A percentile compares a stretch with the other conserved stretches of the same genome.
Conservation (phyloP, 2,113 vertebrate species). For the Sorex fumeus region DNA sequence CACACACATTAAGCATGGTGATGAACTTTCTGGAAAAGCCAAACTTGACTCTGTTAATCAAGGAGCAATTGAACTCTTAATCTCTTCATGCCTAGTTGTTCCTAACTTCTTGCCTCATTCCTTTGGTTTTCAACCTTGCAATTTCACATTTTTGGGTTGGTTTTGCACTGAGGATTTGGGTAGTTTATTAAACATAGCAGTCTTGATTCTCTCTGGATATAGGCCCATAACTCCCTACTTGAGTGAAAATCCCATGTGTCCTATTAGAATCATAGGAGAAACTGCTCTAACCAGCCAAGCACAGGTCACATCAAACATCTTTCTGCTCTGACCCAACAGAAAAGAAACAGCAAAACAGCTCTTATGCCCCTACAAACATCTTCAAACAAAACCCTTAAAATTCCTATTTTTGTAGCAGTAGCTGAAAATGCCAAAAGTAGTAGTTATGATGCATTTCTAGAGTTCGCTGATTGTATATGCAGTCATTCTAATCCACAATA, state of each 20-base stretch:
- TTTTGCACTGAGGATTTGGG: background rate
- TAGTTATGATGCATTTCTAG: background rate
- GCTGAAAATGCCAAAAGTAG: background rate
- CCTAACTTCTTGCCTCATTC: constrained; percentile 5
- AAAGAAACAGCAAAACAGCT: background rate
- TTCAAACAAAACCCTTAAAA: background rate
- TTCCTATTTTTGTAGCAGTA: background rate
- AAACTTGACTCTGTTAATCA: background rate
- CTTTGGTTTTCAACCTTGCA: constrained; percentile 42
- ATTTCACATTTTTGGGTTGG: constrained; percentile 1
- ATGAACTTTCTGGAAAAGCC: background rate
- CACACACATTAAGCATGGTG: background rate
- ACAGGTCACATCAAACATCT: background rate
- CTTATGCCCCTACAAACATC: background rate
- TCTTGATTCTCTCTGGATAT: constrained; percentile 21
- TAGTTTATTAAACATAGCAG: background rate
- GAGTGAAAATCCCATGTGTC: background rate
- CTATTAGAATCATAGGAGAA: background rate
- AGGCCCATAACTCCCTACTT: background rate
- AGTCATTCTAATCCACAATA: background rate
- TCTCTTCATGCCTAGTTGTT: background rate
- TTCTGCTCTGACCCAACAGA: background rate
- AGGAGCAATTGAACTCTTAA: background rate
- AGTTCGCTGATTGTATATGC: background rate
- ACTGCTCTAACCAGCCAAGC: background rate